Conservation (phyloP, 2,113 vertebrate species). For the Nannospalax galili region DNA sequence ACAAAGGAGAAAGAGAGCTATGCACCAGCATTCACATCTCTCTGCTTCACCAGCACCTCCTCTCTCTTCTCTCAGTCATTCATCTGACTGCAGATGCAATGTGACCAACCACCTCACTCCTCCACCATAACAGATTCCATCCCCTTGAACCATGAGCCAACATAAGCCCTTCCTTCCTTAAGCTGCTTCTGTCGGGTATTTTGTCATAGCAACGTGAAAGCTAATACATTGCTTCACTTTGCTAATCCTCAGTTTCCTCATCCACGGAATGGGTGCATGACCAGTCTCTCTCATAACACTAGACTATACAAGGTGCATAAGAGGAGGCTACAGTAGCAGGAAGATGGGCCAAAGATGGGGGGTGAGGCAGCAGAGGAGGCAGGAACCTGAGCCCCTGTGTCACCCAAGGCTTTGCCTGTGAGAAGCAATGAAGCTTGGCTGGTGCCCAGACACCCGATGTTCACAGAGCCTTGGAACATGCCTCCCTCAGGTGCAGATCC, state of each 20-base stretch:
- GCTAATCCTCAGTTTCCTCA: background rate
- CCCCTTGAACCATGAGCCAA: background rate
- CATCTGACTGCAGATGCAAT: background rate
- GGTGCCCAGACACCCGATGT: background rate
- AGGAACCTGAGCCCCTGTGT: background rate
- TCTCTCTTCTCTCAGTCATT: no score
- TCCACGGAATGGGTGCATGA: background rate
- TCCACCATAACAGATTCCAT: no score
- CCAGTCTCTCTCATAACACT: no score
- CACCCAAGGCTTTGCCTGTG: background rate
- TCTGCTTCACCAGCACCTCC: no score
- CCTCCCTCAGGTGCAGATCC: background rate
- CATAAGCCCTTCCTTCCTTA: background rate
- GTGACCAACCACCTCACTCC: background rate
- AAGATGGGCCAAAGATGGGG: no score
- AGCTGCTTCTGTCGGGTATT: background rate
- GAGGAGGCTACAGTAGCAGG: background rate
- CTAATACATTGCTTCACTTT: background rate
- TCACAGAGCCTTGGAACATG: background rate
- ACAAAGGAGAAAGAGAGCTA: background rate
- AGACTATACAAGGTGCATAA: background rate
- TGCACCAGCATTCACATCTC: background rate
- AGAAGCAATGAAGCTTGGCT: background rate
- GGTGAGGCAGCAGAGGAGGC: background rate
- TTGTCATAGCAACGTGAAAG: background rate